Evolutionary conservation across 2,888 invertebrate genomes (phyloP), one percentile per base, ranked within the genome.

Genomic region (Hipparchia sbordonii): DNA sequence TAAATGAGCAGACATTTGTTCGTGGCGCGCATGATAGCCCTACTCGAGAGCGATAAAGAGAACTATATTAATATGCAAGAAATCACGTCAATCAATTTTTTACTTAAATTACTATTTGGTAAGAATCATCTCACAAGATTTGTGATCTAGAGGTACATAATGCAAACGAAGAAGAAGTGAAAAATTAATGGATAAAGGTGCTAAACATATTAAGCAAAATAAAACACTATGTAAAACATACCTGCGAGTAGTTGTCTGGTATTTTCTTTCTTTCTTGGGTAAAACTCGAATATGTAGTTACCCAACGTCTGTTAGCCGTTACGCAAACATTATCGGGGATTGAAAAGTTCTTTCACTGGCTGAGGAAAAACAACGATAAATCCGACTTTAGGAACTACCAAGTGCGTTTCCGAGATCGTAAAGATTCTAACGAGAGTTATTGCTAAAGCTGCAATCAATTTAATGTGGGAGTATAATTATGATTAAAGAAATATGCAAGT

Each of bases 281-380:
- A 61, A 74, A 73, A 72, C 74, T 60, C 76, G 71, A 33, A 59
- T 76, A 76, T 77, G 75, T 33, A 39, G 39, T 39, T 39, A 68
- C 75, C 74, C 57, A 68, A 74, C 75, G 73, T 74, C 75, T 80
- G 85, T 89, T 86, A 92, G 89, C 90, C 83, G 83, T 87, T 85
- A 79, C 78, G 85, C 89, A 92, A 92, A 92, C 86, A 90, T 85
- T 81, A 81, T 79, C 81, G 82, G 87, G 87, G 88, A 87, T 89
- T 87, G 87, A 82, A 83, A 91, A 92, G 87, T 90, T 89, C 81
- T 79, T 82, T 74, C 80, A 76, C 77, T 77, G 80, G 79, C 81
- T 80, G 80, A 88, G 87, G 86, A 90, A 90, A 90, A 92, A 91
- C 91, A 91, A 84, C 88, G 86, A 91, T 92, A 91, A 90, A 91